phyloP scores from a whole-genome alignment of 2,113 vertebrate species.

The Chroicocephalus ridibundus region DNA sequence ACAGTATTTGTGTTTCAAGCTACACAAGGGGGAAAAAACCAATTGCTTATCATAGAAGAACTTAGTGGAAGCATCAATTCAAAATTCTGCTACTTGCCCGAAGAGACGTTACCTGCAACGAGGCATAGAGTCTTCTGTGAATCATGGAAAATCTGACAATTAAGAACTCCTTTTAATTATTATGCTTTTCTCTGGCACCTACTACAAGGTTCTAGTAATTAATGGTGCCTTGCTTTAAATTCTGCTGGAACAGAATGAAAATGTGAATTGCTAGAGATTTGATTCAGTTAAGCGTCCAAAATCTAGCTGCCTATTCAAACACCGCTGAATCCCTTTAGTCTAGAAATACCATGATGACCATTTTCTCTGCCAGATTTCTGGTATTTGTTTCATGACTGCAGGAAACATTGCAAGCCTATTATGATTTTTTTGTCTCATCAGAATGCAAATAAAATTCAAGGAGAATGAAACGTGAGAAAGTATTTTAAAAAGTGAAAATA shows the following conservation, averaged over 20 bases:
- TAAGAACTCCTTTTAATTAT: background rate
- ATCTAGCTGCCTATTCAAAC: background rate
- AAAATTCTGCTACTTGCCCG: background rate
- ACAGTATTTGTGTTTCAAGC: background rate
- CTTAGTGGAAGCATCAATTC: background rate
- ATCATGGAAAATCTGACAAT: background rate
- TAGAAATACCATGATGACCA: background rate
- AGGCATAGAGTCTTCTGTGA: background rate
- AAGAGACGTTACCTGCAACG: background rate
- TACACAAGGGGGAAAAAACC: background rate
- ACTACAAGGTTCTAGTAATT: background rate
- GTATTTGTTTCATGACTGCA: background rate
- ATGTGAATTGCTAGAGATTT: background rate
- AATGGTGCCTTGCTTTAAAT: background rate
- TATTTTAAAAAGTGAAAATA: background rate
- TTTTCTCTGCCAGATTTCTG: background rate
- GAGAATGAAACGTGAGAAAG: background rate
- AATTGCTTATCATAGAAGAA: background rate
- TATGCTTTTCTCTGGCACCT: background rate
- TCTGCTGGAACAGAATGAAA: background rate
- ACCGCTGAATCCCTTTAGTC: background rate
- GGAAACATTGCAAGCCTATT: background rate
- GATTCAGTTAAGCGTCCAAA: background rate
- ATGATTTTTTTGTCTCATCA: constrained; percentile 4
- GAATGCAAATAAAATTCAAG: constrained; percentile 22